Conservation (phyloP, 2,113 vertebrate species). For the Neofelis nebulosa region DNA sequence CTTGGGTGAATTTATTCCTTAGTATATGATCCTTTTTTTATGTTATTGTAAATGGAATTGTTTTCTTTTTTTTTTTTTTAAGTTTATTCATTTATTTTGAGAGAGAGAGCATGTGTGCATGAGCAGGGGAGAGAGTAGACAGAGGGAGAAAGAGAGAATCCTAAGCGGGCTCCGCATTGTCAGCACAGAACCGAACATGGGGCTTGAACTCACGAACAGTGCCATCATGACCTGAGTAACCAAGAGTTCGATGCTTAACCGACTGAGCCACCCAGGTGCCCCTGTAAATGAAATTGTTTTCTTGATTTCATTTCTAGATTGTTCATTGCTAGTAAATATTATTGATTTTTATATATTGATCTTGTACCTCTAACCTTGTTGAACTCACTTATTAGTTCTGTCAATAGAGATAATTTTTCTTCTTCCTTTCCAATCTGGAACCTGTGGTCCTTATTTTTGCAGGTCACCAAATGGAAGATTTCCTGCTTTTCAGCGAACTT, state of each 20-base stretch:
- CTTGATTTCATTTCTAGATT: background rate
- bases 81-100: too few species aligned
- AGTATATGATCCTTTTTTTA: background rate
- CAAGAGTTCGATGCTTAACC: too few species aligned
- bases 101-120: background rate
- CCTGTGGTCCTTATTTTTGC: background rate
- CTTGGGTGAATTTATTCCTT: background rate
- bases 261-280: too few species aligned
- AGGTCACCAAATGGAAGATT: background rate
- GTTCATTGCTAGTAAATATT: background rate
- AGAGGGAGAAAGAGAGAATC: background rate
- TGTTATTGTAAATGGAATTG: background rate
- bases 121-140: background rate
- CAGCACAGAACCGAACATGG: too few species aligned
- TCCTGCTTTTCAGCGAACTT: background rate
- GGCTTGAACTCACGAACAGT: background rate
- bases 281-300: background rate
- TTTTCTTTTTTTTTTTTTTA: background rate
- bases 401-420: slow-evolving; percentile 2
- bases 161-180: background rate
- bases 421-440: background rate
- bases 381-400: background rate
- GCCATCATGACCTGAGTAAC: background rate
- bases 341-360: background rate
- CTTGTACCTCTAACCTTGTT: background rate